Evolutionary conservation across 1,140 invertebrate species (phyloP).

Genomic region (Diachasmimorpha longicaudata): DNA sequence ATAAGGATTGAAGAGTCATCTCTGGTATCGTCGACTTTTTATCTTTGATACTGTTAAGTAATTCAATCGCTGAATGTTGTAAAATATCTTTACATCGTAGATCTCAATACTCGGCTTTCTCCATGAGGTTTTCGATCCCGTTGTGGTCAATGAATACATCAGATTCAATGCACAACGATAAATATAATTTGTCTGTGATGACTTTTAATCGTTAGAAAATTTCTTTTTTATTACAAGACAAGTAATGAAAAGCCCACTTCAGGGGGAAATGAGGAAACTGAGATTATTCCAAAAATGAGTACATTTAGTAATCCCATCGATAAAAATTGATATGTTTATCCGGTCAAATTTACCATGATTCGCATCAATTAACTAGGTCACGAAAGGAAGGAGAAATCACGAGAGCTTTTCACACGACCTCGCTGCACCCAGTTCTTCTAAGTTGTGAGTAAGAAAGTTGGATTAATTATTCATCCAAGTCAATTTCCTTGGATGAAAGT

Average conservation of each 20-base stretch:
- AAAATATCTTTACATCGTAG: neutral
- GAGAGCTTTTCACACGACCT: slow-evolving; percentile 27
- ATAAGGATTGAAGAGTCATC: neutral
- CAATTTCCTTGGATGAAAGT: neutral
- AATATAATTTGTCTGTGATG: neutral
- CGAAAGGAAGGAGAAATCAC: slow-evolving; percentile 6
- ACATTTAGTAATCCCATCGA: neutral
- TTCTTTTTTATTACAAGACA: neutral
- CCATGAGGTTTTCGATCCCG: slow-evolving; percentile 27
- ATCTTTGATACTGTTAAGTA: neutral
- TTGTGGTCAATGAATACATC: slow-evolving; percentile 24
- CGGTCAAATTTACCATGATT: neutral
- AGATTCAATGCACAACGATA: neutral
- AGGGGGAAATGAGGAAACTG: neutral
- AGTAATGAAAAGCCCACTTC: neutral
- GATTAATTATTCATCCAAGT: slow-evolving; percentile 2
- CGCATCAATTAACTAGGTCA: slow-evolving; percentile 19
- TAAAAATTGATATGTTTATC: neutral
- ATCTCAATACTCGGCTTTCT: slow-evolving; percentile 26
- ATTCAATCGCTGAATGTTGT: neutral
- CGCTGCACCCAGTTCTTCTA: neutral
- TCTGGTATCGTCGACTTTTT: neutral
- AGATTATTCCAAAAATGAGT: neutral
- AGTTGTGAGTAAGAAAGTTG: neutral
- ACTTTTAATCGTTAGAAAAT: slow-evolving; percentile 8